Conservation (phyloP, 1,140 invertebrate species). For the Hycleus phaleratus region DNA sequence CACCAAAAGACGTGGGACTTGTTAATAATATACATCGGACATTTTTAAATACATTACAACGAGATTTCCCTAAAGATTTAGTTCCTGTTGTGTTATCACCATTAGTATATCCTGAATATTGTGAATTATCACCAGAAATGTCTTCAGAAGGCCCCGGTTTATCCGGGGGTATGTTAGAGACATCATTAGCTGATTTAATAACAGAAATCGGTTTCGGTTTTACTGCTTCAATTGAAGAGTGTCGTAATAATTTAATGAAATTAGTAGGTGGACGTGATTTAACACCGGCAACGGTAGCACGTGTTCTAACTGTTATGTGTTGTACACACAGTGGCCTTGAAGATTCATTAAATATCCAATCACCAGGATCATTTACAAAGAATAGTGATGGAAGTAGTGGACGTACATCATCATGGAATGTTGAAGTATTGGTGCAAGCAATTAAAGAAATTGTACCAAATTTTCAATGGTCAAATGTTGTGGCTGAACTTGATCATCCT, state of each 20-base stretch:
- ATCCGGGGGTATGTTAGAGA: conserved; percentile 57
- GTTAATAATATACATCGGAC: conserved; percentile 64
- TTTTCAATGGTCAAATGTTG: conserved; percentile 87
- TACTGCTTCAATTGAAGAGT: conserved; percentile 81
- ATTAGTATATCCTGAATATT: conserved; percentile 71
- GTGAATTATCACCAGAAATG: conserved; percentile 64
- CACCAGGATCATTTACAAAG: conserved; percentile 42
- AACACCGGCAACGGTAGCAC: conserved; percentile 70
- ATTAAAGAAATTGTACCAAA: conserved; percentile 81
- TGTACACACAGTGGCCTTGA: conserved; percentile 68
- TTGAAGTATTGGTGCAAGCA: conserved; percentile 85
- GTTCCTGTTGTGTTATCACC: conserved; percentile 84
- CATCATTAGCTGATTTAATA: conserved; percentile 72
- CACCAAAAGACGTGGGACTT: conserved; percentile 51
- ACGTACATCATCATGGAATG: conserved; percentile 69
- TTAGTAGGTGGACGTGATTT: conserved; percentile 62
- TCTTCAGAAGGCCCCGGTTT: conserved; percentile 44
- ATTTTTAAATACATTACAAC: conserved; percentile 70
- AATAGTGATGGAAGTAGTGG: conserved; percentile 33
- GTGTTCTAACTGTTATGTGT: conserved; percentile 81
- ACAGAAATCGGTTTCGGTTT: conserved; percentile 82
- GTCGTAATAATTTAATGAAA: conserved; percentile 71
- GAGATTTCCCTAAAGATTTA: conserved; percentile 79
- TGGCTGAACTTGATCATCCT: conserved; percentile 81
- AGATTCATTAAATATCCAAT: conserved; percentile 49